Base-by-base conservation (phyloP, 1,140 invertebrate genomes). In the Anastatus disparis region DNA sequence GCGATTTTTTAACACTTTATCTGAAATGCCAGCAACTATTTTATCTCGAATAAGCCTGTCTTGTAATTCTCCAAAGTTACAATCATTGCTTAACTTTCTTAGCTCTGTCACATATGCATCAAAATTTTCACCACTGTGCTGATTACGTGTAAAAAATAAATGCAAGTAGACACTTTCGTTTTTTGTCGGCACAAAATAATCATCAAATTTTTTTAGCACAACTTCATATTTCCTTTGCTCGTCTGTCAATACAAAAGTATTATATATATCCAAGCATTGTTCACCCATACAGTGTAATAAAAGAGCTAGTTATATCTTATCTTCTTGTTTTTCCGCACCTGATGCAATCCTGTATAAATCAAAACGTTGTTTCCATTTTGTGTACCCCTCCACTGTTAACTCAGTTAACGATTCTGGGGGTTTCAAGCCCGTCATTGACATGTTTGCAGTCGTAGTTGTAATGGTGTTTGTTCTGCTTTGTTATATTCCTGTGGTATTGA, bases 1-100 rank as follows among this genome's bases (percentile, higher is more conserved):
- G 52, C 74, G 65, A 67, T 81, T 76, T 55, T 81, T 79, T 42
- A 84, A 55, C 64, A 71, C 58, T 59, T 77, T 56, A 67, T 84
- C 75, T 8, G 58, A 17, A 8, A 84, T 79, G 42, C 81, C 82
- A 29, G 81, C 74, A 0, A 84, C 77, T 8, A 85, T 77, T 53
- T 74, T 62, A 67, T 82, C 82, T 69, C 76, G 68, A 24, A 83
- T 61, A n/a, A 84, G 63, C 55, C 81, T 74, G 20, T 82, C 78
- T 61, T 70, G 56, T 27, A 81, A 27, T 22, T 66, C 40, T 27
- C 75, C 76, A 71, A 78, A 84, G 8, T 75, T 70, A 75, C 81
- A 84, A 31, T 64, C 61, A 27, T 48, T 2, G 38, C 69, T 59
- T 10, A 81, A 44, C 65, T 79, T 79, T n/a, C n/a, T n/a, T n/a